These are phyloP conservation scores for Octodonta nipae DNA, from an alignment of 2,888 invertebrate species.

Conservation along the genomic window DNA sequence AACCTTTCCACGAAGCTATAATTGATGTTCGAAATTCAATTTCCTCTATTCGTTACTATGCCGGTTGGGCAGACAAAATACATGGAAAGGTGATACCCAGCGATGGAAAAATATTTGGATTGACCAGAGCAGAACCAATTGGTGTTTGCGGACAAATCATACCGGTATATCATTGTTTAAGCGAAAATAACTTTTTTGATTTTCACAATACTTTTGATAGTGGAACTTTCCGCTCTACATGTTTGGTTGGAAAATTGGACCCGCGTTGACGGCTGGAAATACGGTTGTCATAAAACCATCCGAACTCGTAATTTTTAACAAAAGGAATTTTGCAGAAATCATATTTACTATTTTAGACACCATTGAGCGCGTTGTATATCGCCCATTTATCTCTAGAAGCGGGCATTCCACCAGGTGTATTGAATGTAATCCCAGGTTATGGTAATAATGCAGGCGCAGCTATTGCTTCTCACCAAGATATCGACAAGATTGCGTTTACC, in stretches of 20 bases:
- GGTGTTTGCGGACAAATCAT: slow-evolving; percentile 90
- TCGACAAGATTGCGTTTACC: slow-evolving; percentile 87
- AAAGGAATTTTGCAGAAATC: no score
- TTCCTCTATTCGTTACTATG: slow-evolving; percentile 66
- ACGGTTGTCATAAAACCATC: slow-evolving; percentile 84
- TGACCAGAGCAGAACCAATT: slow-evolving; percentile 83
- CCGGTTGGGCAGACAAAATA: slow-evolving; percentile 89
- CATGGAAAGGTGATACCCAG: slow-evolving; percentile 60
- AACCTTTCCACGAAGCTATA: slow-evolving; percentile 65
- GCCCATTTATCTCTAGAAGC: slow-evolving; percentile 79
- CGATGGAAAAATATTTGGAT: slow-evolving; percentile 70
- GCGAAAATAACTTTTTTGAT: no score
- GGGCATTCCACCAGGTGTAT: slow-evolving; percentile 81
- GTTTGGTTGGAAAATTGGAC: slow-evolving; percentile 85
- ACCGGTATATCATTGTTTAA: no score
- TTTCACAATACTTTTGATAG: no score
- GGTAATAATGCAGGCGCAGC: slow-evolving; percentile 77
- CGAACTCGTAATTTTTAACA: no score
- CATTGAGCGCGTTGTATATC: slow-evolving; percentile 76
- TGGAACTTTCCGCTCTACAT: slow-evolving; percentile 91
- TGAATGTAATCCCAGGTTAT: slow-evolving; percentile 82
- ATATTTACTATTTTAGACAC: no score
- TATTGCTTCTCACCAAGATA: slow-evolving; percentile 42
- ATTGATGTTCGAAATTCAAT: slow-evolving; percentile 52
- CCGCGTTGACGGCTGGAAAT: slow-evolving; percentile 53